phyloP scores from a whole-genome alignment of 2,888 invertebrate species.

The Drosophila kambysellisi region DNA sequence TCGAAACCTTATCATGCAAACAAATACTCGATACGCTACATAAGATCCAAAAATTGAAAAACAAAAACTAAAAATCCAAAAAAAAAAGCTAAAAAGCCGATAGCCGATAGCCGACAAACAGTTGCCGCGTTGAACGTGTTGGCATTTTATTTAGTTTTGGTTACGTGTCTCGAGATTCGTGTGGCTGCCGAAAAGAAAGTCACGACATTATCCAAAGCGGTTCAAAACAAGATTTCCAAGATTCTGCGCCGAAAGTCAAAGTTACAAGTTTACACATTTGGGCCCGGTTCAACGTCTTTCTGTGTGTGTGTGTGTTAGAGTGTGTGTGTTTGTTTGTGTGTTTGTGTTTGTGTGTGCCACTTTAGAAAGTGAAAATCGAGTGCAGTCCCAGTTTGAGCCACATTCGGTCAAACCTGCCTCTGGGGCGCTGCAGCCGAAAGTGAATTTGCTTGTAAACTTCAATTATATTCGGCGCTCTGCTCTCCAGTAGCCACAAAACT shows the following conservation, averaged over 20 bases:
- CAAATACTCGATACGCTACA: constrained; percentile 28
- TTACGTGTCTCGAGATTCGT: constrained; percentile 67
- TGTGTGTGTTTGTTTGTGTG: constrained; percentile 5
- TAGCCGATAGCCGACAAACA: constrained; percentile 47
- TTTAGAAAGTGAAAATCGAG: constrained; percentile 80
- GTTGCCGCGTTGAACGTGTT: constrained; percentile 63
- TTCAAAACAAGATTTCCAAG: constrained; percentile 78
- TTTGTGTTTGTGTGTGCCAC: constrained; percentile 60
- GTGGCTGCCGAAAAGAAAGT: constrained; percentile 73
- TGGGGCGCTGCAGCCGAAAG: constrained; percentile 68
- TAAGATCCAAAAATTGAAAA: constrained; percentile 13
- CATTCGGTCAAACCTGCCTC: constrained; percentile 35
- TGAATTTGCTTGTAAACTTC: constrained; percentile 59
- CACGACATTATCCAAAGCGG: constrained; percentile 64
- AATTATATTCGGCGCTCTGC: constrained; percentile 17
- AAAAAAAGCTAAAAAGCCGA: constrained; percentile 37
- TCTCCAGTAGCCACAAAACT: constrained; percentile 36
- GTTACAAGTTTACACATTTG: constrained; percentile 73
- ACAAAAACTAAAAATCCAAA: constrained; percentile 1
- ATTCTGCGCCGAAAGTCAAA: constrained; percentile 80
- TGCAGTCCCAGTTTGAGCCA: constrained; percentile 53
- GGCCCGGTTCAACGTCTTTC: constrained; percentile 68
- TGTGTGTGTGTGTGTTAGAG: constrained; percentile 9
- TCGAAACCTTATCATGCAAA: constrained; percentile 32
- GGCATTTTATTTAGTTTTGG: constrained; percentile 70